Percentiles rank a stretch among this genome's conserved stretches.
phyloP scores from a whole-genome alignment of 1,140 invertebrate genomes.

The Centruroides vittatus region DNA sequence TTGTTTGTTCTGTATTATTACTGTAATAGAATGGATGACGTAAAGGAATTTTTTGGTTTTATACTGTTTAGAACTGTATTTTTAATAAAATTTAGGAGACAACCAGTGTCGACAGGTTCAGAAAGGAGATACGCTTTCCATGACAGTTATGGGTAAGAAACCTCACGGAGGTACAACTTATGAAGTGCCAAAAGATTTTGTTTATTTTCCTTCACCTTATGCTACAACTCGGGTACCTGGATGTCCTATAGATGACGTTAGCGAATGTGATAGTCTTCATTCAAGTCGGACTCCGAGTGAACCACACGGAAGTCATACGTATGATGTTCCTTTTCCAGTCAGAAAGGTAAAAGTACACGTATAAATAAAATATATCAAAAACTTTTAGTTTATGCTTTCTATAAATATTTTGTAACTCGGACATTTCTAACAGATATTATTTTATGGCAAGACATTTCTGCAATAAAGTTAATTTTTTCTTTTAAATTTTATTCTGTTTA shows the following conservation, averaged over 20 bases:
- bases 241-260: constrained; percentile 1
- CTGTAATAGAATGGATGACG: no score
- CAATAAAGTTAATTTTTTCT: no score
- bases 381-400: no score
- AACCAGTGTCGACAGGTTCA: constrained; percentile 1
- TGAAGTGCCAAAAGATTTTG: constrained; percentile 11
- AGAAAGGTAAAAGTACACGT: constrained; percentile 6
- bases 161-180: constrained; percentile 7
- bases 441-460: no score
- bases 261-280: constrained; percentile 14
- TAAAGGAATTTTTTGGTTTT: no score
- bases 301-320: constrained; percentile 14
- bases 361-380: no score
- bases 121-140: constrained; percentile 11
- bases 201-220: constrained; percentile 18
- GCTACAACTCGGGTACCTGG: constrained; percentile 14
- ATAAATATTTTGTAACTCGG: no score
- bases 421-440: no score
- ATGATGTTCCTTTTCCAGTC: constrained; percentile 17
- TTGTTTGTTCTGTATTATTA: no score
- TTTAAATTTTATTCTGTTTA: no score
- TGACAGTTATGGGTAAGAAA: constrained; percentile 10
- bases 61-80: no score
- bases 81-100: background rate
- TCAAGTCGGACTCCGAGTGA: constrained; percentile 12